phyloP scores from a whole-genome alignment of 2,113 vertebrate genomes.

The Sinocyclocheilus maitianheensis region DNA sequence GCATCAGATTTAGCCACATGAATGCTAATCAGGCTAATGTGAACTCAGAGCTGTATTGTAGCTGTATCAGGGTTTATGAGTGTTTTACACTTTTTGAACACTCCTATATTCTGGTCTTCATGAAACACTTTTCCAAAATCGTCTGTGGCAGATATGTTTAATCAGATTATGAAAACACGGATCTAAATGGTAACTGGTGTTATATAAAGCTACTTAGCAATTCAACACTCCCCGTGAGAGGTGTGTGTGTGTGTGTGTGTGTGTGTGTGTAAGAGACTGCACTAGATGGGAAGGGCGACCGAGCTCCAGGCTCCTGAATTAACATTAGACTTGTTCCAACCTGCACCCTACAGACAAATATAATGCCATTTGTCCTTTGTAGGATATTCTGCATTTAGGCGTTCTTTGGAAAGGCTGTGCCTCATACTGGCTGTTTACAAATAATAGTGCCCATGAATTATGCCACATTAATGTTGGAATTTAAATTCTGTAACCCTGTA shows the following conservation, averaged over 20 bases:
- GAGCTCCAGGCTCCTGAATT: slow-evolving; percentile 32
- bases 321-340: slow-evolving; percentile 27
- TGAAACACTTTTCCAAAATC: slow-evolving; percentile 4
- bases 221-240: slow-evolving; percentile 22
- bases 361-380: slow-evolving; percentile 34
- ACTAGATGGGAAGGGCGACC: background rate
- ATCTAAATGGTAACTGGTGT: slow-evolving; percentile 37
- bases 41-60: background rate
- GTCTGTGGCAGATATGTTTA: slow-evolving; percentile 31
- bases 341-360: slow-evolving; percentile 43
- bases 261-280: background rate
- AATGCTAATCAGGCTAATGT: slow-evolving; percentile 1
- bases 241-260: too few species aligned
- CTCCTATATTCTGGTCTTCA: background rate
- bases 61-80: background rate
- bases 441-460: slow-evolving; percentile 10
- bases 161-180: slow-evolving; percentile 48
- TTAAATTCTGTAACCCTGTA: slow-evolving; percentile 3
- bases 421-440: slow-evolving; percentile 25
- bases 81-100: slow-evolving; percentile 17
- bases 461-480: background rate
- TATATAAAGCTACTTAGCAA: slow-evolving; percentile 49
- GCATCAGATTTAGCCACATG: background rate
- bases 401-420: background rate
- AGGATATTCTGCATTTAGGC: slow-evolving; percentile 21